Evolutionary conservation across 2,797 vertebrate species (phyloP), one percentile per base, ranked within the genome.

Genomic region (Chloroceryle amazona): DNA sequence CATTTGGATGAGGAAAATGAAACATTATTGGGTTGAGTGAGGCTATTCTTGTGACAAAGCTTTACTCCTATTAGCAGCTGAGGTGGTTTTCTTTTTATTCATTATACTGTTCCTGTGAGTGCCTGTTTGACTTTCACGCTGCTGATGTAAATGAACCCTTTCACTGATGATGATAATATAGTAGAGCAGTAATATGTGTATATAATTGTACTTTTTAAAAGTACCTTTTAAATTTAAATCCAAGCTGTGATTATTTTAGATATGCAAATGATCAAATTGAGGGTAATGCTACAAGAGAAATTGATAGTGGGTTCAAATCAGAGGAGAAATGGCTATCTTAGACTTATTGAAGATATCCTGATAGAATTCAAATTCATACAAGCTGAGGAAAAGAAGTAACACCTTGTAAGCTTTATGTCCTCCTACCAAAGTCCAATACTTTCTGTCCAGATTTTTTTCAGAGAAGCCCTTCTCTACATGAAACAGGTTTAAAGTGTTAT

Each of bases 121-220:
- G 66, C 75, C 87, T 94, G 35, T 82, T 96, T 96, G 91, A 96
- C 85, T 96, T 81, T 86, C 95, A 88, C 0, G 13, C 80, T 90
- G 85, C 55, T 91, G 85, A 93, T 96, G 91, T 88, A 95, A 96
- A 95, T 96, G 91, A 96, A 95, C 42, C 22, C 35, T 90, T 93
- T 91, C 76, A 91, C 15, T 95, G 96, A 95, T 92, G 79, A 95
- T 88, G 82, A 96, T 95, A 88, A 95, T 70, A 79, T 68, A 83
- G 72, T 73, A 90, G 29, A 88, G 70, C 60, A 90, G 80, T 82
- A 95, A 73, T 95, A 76, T 90, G 58, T 72, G 55, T 91, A 46
- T 81, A 88, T 94, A 97, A 95, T 90, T 95, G 80, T 90, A 33
- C 82, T 88, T 63, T 92, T 90, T 86, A 72, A 52, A 96, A 68